Conservation (phyloP, 1,140 invertebrate species). For the Lithobius niger region DNA sequence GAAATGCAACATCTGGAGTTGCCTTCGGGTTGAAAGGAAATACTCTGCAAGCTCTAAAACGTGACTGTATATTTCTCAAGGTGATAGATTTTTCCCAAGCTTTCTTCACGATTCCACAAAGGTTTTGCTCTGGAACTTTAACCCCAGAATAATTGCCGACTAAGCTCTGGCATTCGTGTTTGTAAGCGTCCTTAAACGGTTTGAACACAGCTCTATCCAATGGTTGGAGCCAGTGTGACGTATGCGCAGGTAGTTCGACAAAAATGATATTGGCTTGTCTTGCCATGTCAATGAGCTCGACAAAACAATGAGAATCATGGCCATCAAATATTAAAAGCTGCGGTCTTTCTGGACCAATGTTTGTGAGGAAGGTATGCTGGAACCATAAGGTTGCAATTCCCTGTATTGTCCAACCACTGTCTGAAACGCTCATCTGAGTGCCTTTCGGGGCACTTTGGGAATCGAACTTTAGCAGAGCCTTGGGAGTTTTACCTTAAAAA, state of each 20-base stretch:
- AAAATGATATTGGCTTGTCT: slow-evolving; percentile 11
- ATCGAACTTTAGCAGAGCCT: background rate
- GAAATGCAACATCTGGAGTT: slow-evolving; percentile 26
- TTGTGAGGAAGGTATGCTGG: background rate
- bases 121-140: background rate
- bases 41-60: slow-evolving; percentile 19
- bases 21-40: slow-evolving; percentile 21
- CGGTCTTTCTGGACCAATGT: slow-evolving; percentile 9
- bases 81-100: slow-evolving; percentile 2
- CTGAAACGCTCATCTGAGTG: background rate
- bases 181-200: background rate
- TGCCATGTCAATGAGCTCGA: slow-evolving; percentile 10
- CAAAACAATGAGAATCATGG: slow-evolving; percentile 12
- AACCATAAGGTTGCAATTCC: background rate
- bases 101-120: slow-evolving; percentile 9
- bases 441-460: background rate
- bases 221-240: slow-evolving; percentile 12
- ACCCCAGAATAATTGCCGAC: background rate
- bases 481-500: background rate
- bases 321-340: slow-evolving; percentile 12
- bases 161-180: background rate
- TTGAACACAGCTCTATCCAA: background rate
- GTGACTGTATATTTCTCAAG: background rate
- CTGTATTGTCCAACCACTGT: background rate
- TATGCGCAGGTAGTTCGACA: slow-evolving; percentile 12